Evolutionary conservation across 2,888 invertebrate genomes (phyloP).

Genomic region (Stomorhina lunata): DNA sequence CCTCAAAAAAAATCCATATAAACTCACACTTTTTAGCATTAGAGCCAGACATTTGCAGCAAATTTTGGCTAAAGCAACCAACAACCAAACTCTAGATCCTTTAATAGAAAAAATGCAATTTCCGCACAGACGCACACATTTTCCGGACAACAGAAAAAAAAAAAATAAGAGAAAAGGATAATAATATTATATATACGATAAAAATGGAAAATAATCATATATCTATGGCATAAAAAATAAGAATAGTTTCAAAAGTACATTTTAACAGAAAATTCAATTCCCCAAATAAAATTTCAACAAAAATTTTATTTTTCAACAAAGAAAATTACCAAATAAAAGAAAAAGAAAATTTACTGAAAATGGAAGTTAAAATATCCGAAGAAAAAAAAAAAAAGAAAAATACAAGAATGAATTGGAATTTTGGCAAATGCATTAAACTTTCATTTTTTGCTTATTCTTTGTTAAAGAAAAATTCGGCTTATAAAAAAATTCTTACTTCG

Average conservation of each 20-base stretch:
- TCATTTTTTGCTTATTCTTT: slow-evolving; percentile 72
- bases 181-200: slow-evolving; percentile 46
- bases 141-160: slow-evolving; percentile 72
- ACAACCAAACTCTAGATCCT: slow-evolving; percentile 12
- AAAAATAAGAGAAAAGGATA: slow-evolving; percentile 62
- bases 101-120: slow-evolving; percentile 73
- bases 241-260: slow-evolving; percentile 50
- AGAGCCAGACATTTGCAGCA: slow-evolving; percentile 39
- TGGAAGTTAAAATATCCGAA: slow-evolving; percentile 16
- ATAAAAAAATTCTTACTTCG: slow-evolving; percentile 16
- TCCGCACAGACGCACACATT: slow-evolving; percentile 78
- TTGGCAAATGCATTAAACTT: slow-evolving; percentile 78
- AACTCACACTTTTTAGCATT: slow-evolving; percentile 10
- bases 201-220: slow-evolving; percentile 24
- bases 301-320: slow-evolving; percentile 22
- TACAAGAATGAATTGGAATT: slow-evolving; percentile 66
- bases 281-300: slow-evolving; percentile 69
- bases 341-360: slow-evolving; percentile 34
- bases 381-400: slow-evolving; percentile 52
- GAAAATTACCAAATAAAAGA: slow-evolving; percentile 39
- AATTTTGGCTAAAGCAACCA: slow-evolving; percentile 41
- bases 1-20: slow-evolving; percentile 1
- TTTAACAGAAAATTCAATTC: slow-evolving; percentile 69
- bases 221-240: slow-evolving; percentile 18
- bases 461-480: not conserved